Base-by-base conservation (phyloP, 2,113 vertebrate genomes). In the Chauna torquata region DNA sequence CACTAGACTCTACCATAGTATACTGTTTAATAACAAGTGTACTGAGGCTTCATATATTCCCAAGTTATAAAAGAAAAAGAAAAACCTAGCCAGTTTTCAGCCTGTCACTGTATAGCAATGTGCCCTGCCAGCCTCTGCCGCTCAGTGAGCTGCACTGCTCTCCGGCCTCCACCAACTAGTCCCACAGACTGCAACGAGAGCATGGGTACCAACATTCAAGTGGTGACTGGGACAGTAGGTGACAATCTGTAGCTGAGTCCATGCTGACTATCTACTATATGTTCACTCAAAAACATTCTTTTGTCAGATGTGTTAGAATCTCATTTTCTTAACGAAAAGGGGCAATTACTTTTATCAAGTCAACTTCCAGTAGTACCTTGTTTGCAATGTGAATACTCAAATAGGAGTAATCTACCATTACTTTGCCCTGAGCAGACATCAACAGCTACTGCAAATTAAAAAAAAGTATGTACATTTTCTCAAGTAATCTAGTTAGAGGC, bases 151-250 rank as follows among this genome's bases (percentile, higher is more conserved):
- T 49, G 22, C 34, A 68, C 10, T 1, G 17, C 30, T 42, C 42
- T 58, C n/a, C 12, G 74, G 38, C n/a, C 44, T 58, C 11, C 30
- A 20, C 5, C 38, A 47, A 11, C 7, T 7, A 54, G 32, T 25
- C 50, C 50, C 36, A 47, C 0, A 0, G 24, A 70, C 44, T 34
- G 24, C 2, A 7, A 36, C 12, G 11, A 66, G 16, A 42, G 16
- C 27, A 55, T 34, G 44, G 30, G 28, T n/a, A 54, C 11, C 72
- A 49, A 87, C 44, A 44, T 54, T 79, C 30, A 38, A 49, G 22
- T 38, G 18, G 81, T 42, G 65, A 58, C 38, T 74, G 11, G 27
- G 27, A 20, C 8, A 52, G 36, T 4, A 65, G 40, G 22, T 25
- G n/a, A 59, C 42, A 32, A 42, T 57, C 30, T 44, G 16, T 49